These are phyloP conservation scores for Eumerus sabulonum DNA, from an alignment of 2,888 invertebrate genomes.

Conservation along the genomic window DNA sequence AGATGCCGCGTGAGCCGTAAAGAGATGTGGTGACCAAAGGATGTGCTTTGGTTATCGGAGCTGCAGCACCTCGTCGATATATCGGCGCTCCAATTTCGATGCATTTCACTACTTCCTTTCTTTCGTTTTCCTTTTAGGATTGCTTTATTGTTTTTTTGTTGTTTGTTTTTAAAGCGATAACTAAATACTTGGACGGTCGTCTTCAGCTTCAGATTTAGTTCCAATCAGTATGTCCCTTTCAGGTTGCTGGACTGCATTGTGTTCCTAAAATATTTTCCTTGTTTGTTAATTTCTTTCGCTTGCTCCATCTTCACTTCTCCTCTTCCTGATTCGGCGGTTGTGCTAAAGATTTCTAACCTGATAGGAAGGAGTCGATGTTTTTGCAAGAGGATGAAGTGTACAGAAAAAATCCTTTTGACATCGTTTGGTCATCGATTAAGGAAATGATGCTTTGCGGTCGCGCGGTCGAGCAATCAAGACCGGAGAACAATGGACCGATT, in stretches of 20 bases:
- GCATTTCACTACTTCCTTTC: constrained; percentile 19
- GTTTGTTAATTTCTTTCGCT: constrained; percentile 45
- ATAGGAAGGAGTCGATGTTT: constrained; percentile 33
- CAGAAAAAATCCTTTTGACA: constrained; percentile 49
- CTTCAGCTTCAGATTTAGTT: constrained; percentile 10
- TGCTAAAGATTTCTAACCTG: constrained; percentile 55
- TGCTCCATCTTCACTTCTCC: constrained; percentile 11
- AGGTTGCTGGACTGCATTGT: constrained; percentile 50
- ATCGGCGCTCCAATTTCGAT: constrained; percentile 49
- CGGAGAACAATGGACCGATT: constrained; percentile 42
- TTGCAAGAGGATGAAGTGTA: no score
- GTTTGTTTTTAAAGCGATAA: constrained; percentile 46
- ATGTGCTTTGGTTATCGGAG: constrained; percentile 31
- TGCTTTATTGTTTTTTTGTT: background rate
- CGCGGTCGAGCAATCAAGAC: constrained; percentile 5
- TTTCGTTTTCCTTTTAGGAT: constrained; percentile 43
- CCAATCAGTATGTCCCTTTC: constrained; percentile 44
- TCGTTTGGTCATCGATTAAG: constrained; percentile 67
- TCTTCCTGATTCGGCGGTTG: constrained; percentile 22
- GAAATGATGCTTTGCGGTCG: constrained; percentile 26
- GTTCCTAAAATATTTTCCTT: constrained; percentile 65
- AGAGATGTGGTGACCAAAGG: constrained; percentile 13
- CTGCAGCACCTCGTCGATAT: constrained; percentile 29
- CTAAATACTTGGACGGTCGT: constrained; percentile 40
- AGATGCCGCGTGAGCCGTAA: constrained; percentile 12